phyloP scores from a whole-genome alignment of 2,888 invertebrate species.

The Torymus texanus region DNA sequence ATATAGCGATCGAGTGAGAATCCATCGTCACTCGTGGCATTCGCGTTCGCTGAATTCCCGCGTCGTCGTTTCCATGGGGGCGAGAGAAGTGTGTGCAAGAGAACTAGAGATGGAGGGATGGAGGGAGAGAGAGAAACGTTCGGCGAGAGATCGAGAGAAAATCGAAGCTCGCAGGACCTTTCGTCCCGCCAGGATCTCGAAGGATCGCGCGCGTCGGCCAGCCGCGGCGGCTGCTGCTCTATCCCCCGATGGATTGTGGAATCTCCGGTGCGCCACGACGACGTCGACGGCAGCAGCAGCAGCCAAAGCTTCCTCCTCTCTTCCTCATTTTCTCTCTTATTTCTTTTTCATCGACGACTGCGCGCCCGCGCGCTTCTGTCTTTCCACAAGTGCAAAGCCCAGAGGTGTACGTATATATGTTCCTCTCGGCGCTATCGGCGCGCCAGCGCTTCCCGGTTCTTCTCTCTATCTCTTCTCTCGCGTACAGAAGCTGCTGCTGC shows the following conservation, averaged over 20 bases:
- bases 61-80: constrained; percentile 19
- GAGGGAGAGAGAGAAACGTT: constrained; percentile 4
- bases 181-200: constrained; percentile 25
- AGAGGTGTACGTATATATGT: background rate
- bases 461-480: background rate
- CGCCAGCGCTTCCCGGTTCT: background rate
- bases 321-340: constrained; percentile 21
- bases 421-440: background rate
- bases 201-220: constrained; percentile 23
- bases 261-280: constrained; percentile 15
- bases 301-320: background rate
- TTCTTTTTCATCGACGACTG: background rate
- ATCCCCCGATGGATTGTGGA: constrained; percentile 33
- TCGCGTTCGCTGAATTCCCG: constrained; percentile 28
- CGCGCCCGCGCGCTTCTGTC: background rate
- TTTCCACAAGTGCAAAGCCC: background rate
- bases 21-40: constrained; percentile 1
- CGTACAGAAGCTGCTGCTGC: background rate
- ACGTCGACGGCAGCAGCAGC: background rate
- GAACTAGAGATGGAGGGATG: background rate
- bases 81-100: background rate
- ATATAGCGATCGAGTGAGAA: constrained; percentile 1
- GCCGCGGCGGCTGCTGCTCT: background rate
- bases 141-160: constrained; percentile 4
- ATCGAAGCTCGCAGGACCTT: constrained; percentile 35